Base-by-base conservation (phyloP, 2,888 invertebrate species). In the Trichopria drosophilae region DNA sequence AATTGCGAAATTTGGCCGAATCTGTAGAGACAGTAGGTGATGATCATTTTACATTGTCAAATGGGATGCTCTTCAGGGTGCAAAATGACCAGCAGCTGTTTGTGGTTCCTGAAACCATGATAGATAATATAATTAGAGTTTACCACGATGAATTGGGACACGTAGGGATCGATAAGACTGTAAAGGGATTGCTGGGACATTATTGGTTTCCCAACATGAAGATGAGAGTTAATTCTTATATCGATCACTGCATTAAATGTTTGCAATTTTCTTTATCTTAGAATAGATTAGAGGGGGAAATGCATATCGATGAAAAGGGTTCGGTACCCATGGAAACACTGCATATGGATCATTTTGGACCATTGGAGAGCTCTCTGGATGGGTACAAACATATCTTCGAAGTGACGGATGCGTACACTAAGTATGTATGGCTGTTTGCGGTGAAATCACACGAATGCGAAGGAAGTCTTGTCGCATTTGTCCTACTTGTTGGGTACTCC, bases 191-290 rank as follows among this genome's bases (percentile, higher is more conserved):
- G 3, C 4, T 4, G 4, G 4, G 22, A 40, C 24, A 4, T 9
- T 43, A 34, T 13, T 43, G 43, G 34, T 43, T 34, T 15, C 34
- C 34, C 9, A 32, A 46, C 29, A 31, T 52, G 26, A 9, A 13
- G 5, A 15, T 31, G 20, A 26, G 22, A 7, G 43, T 54, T n/a
- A 43, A 51, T 23, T 35, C 47, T 18, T 51, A 54, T 28, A 42
- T 57, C 16, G 7, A 45, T 4, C 46, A 53, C 36, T 55, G 55
- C 20, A 12, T 57, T 35, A 19, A 26, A 29, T 53, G 49, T 19
- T 29, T 53, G 18, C 29, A 49, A 36, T 39, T 35, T 31, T 50
- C 45, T 13, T 31, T 22, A 4, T 34, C 43, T 15, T 9, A 34
- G 18, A 39, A 3, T 6, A 7, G 6, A 10, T 43, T 12, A 10